Conservation (phyloP, 1,140 invertebrate species). For the Temnothorax curvispinosus region DNA sequence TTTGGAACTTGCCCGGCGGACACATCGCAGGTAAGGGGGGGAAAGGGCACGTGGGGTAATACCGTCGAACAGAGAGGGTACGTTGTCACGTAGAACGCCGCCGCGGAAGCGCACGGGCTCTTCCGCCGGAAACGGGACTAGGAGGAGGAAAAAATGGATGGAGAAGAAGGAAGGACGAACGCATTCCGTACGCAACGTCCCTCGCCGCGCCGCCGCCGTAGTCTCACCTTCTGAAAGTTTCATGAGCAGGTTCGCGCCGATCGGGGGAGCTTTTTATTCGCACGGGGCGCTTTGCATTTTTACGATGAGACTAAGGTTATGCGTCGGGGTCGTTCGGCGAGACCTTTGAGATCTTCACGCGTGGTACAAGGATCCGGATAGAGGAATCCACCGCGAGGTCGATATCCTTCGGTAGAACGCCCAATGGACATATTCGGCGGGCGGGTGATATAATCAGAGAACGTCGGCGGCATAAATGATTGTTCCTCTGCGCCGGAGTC, state of each 20-base stretch:
- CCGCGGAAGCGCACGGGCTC: slow-evolving; percentile 1
- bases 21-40: slow-evolving; percentile 25
- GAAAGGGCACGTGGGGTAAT: slow-evolving; percentile 40
- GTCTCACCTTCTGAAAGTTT: slow-evolving; percentile 74
- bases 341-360: slow-evolving; percentile 70
- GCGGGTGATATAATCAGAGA: neutral
- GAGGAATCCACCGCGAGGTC: slow-evolving; percentile 38
- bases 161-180: slow-evolving; percentile 52
- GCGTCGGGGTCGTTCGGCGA: slow-evolving; percentile 63
- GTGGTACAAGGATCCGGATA: slow-evolving; percentile 38
- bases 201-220: slow-evolving; percentile 32
- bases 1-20: slow-evolving; percentile 44
- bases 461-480: slow-evolving; percentile 17
- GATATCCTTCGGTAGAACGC: slow-evolving; percentile 40
- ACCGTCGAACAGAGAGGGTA: slow-evolving; percentile 30
- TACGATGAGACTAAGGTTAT: slow-evolving; percentile 74
- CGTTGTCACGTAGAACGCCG: slow-evolving; percentile 22
- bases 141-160: slow-evolving; percentile 18
- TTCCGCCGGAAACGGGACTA: slow-evolving; percentile 61
- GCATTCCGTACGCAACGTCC: slow-evolving; percentile 73
- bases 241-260: slow-evolving; percentile 73
- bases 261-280: slow-evolving; percentile 76
- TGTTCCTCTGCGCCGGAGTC: neutral
- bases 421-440: slow-evolving; percentile 39
- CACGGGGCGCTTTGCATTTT: slow-evolving; percentile 75